Base-by-base conservation (phyloP, 2,113 vertebrate genomes). In the Callocephalon fimbriatum region DNA sequence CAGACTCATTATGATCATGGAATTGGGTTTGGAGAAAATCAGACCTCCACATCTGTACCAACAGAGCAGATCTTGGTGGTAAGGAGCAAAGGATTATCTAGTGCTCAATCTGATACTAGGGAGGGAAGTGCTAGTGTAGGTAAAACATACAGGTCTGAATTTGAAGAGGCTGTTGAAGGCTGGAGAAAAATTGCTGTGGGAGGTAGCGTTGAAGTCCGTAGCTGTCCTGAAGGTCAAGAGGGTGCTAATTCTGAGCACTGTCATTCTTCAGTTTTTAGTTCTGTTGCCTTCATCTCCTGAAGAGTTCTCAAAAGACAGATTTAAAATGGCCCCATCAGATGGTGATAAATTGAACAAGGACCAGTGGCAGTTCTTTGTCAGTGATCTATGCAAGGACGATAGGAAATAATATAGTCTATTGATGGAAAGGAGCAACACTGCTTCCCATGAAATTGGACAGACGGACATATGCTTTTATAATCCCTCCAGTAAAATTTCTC, bases 231-330 rank as follows among this genome's bases (percentile, higher is more conserved):
- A 73, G 37, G 47, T 90, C 86, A 38, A 50, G 65, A 81, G 35
- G 32, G 7, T 67, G 17, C 48, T 88, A 84, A 47, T 38, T 89
- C 71, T 83, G 70, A 88, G 61, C 83, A 45, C 23, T 88, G 62
- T 93, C 31, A 19, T 91, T 95, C 86, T 88, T 85, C 88, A 75
- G 15, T 59, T 97, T 80, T 83, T 58, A 76, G 44, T 92, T 86
- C 58, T 93, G 59, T 78, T 85, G 51, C 48, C 72, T 78, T 91
- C 95, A 94, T 85, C 83, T 73, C 48, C 59, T 35, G 94, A 89
- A 65, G 48, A 90, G 32, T 84, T 87, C 63, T 85, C 91, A 35
- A 92, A 97, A 91, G 93, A 83, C 50, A 93, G 72, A 38, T 15
- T 81, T 65, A 58, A 86, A 74, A 70, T 37, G 42, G 38, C 87